Evolutionary conservation across 2,888 invertebrate genomes (phyloP).

Genomic region (Thalpophila matura): DNA sequence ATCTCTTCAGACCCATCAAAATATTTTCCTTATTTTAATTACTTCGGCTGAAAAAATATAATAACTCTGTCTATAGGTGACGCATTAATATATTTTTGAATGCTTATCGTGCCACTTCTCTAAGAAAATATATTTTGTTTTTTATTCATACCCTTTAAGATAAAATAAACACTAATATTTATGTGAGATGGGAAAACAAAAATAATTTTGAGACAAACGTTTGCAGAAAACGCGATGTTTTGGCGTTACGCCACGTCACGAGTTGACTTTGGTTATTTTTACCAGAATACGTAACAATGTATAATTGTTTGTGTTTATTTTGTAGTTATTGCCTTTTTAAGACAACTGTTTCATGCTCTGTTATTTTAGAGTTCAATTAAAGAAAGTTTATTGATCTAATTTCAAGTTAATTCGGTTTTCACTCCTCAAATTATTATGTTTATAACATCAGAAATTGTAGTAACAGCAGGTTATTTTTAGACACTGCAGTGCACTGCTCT

Average conservation of each 20-base stretch:
- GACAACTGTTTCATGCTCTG: not conserved
- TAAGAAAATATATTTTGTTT: slow-evolving; percentile 28
- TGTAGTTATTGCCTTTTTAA: not conserved
- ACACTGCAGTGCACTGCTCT: slow-evolving; percentile 23
- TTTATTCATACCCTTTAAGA: slow-evolving; percentile 31
- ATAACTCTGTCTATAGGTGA: not conserved
- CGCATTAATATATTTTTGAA: not conserved
- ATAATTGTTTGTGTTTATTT: slow-evolving; percentile 34
- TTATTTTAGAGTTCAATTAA: not conserved
- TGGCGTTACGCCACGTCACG: slow-evolving; percentile 64
- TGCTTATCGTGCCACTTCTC: not conserved
- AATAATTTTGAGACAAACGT: slow-evolving; percentile 40
- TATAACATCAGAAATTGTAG: not conserved
- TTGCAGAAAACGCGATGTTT: slow-evolving; percentile 38
- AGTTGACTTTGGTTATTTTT: slow-evolving; percentile 50
- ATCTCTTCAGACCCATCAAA: not conserved
- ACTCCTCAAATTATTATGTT: not conserved
- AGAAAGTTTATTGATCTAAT: not conserved
- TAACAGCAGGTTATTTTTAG: slow-evolving; percentile 8
- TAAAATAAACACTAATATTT: slow-evolving; percentile 49
- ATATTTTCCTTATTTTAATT: slow-evolving; percentile 5
- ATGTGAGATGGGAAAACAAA: slow-evolving; percentile 47
- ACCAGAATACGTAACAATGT: slow-evolving; percentile 26
- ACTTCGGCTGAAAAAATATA: slow-evolving; percentile 18
- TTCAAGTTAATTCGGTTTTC: not conserved